phyloP scores from a whole-genome alignment of 1,140 invertebrate species.

The Chironomus tepperi region DNA sequence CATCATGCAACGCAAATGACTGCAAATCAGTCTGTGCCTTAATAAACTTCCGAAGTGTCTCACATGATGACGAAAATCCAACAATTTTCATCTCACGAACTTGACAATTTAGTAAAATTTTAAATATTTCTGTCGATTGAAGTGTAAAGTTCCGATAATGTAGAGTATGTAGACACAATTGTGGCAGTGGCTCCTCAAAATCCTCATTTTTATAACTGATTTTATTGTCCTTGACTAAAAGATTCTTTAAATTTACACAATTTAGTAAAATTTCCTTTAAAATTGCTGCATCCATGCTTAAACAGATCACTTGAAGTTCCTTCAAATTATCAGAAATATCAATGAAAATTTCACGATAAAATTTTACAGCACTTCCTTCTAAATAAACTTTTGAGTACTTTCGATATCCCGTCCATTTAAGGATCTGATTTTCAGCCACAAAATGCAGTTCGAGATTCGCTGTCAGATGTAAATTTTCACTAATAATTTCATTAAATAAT shows the following conservation, averaged over 20 bases:
- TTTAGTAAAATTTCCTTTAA: not conserved
- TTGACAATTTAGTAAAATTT: not conserved
- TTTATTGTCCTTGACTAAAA: not conserved
- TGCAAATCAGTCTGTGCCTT: not conserved
- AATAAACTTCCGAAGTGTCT: not conserved
- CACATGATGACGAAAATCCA: not conserved
- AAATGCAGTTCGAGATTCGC: not conserved
- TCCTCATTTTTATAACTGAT: not conserved
- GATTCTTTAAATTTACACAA: not conserved
- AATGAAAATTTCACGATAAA: not conserved
- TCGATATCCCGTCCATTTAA: not conserved
- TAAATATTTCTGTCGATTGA: not conserved
- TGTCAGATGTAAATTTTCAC: not conserved
- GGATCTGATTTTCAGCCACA: not conserved
- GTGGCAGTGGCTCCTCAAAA: not conserved
- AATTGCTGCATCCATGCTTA: not conserved
- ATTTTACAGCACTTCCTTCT: not conserved
- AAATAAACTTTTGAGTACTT: not conserved
- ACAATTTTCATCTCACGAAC: not conserved
- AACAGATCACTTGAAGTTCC: not conserved
- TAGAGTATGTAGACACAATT: not conserved
- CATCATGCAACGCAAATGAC: not conserved
- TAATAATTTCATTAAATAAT: not conserved
- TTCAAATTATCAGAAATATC: not conserved
- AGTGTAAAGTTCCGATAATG: not conserved